phyloP scores from a whole-genome alignment of 2,888 invertebrate genomes.

The Eledona agricola region DNA sequence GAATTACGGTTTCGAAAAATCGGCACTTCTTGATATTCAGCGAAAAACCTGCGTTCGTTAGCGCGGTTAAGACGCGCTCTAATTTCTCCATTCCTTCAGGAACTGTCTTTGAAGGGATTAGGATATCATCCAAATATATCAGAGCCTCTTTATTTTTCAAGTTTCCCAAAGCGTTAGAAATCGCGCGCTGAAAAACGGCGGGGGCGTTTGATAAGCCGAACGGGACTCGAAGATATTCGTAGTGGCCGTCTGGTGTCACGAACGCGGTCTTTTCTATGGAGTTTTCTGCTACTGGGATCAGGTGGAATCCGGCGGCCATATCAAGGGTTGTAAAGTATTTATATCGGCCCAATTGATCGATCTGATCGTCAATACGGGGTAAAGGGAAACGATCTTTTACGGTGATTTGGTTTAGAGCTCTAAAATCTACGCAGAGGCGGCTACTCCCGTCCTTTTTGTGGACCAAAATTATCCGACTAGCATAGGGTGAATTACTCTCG shows the following conservation, averaged over 20 bases:
- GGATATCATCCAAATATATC: slow-evolving; percentile 28
- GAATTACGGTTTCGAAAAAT: slow-evolving; percentile 25
- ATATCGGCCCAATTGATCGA: slow-evolving; percentile 46
- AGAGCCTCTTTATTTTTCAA: slow-evolving; percentile 13
- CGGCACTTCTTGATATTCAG: slow-evolving; percentile 26
- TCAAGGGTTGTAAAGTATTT: slow-evolving; percentile 51
- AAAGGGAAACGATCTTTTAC: slow-evolving; percentile 52
- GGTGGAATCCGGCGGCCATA: slow-evolving; percentile 50
- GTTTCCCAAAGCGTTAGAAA: slow-evolving; percentile 33
- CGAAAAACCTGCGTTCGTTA: slow-evolving; percentile 14
- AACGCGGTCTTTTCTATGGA: slow-evolving; percentile 51
- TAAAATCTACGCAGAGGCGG: slow-evolving; percentile 49
- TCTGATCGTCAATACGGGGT: slow-evolving; percentile 51
- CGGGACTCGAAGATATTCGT: slow-evolving; percentile 50
- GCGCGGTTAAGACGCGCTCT: slow-evolving; percentile 15
- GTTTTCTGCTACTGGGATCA: slow-evolving; percentile 48
- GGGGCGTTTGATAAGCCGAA: slow-evolving; percentile 54
- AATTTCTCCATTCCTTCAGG: slow-evolving; percentile 17
- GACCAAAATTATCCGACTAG: slow-evolving; percentile 38
- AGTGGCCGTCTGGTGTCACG: slow-evolving; percentile 52
- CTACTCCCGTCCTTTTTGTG: slow-evolving; percentile 41
- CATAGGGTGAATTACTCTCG: slow-evolving; percentile 45
- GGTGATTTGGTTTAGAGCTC: slow-evolving; percentile 51
- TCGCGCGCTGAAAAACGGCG: slow-evolving; percentile 36
- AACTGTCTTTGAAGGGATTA: slow-evolving; percentile 27